phyloP scores from a whole-genome alignment of 1,140 invertebrate species.

The Lineus longissimus region DNA sequence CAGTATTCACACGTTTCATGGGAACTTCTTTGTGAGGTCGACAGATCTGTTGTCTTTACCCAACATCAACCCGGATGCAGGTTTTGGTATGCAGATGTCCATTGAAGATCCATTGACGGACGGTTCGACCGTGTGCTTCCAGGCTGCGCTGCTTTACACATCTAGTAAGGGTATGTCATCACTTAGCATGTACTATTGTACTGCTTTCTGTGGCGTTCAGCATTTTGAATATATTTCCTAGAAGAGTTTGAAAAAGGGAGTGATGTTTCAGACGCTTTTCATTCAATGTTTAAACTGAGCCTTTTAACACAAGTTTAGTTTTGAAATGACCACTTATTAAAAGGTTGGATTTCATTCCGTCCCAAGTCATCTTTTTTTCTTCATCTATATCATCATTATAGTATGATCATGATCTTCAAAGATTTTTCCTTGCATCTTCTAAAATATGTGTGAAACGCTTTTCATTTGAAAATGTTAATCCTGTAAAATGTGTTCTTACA shows the following conservation, averaged over 20 bases:
- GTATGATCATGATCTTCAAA: too few relatives aligned
- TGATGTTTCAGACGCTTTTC: background rate
- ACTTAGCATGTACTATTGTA: background rate
- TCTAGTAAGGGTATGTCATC: slow-evolving; percentile 80
- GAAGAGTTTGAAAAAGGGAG: slow-evolving; percentile 2
- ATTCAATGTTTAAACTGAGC: too few relatives aligned
- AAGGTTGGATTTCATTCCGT: too few relatives aligned
- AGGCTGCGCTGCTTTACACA: slow-evolving; percentile 95
- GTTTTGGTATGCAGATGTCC: slow-evolving; percentile 95
- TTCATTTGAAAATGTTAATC: too few relatives aligned
- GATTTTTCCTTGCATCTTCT: too few relatives aligned
- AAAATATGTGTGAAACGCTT: too few relatives aligned
- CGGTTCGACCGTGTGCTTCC: slow-evolving; percentile 87
- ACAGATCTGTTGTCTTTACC: slow-evolving; percentile 94
- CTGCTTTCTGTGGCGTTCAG: background rate
- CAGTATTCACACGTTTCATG: slow-evolving; percentile 96
- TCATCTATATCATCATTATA: too few relatives aligned
- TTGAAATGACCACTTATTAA: too few relatives aligned
- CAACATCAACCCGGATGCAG: slow-evolving; percentile 96
- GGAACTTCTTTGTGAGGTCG: slow-evolving; percentile 98
- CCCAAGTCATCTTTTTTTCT: too few relatives aligned
- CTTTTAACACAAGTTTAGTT: too few relatives aligned
- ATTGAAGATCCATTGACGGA: slow-evolving; percentile 89
- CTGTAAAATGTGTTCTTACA: too few relatives aligned
- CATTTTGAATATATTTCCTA: background rate